Evolutionary conservation across 1,140 invertebrate species (phyloP), one percentile per base, ranked within the genome.

Genomic region (Drosophila cardini): DNA sequence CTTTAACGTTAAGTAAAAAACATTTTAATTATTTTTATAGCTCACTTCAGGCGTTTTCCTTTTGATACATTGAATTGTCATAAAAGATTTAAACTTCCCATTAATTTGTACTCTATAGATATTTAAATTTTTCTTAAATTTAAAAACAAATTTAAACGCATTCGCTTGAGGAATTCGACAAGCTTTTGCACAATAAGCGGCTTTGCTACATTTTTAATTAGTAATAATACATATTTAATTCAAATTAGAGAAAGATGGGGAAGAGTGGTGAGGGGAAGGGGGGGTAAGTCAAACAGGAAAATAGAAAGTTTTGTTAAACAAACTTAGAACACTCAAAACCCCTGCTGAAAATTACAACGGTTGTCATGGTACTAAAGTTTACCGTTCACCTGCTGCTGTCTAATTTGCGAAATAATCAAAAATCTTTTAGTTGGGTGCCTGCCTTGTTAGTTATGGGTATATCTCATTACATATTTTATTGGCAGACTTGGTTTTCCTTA

Each of bases 1-100:
- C 62, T 78, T 71, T 36, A 42, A 52, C 63, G 71, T 76, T 68
- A 87, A 86, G 87, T 86, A 72, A 73, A 73, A 78, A 70, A 80
- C 79, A 71, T 76, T 87, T 86, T 86, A 86, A 86, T 86, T 86
- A 87, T 87, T 76, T 86, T 86, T 85, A 85, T 26, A 26, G 21
- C 21, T 21, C 21, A 21, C 21, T 21, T 21, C 82, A 63, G 78
- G 55, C 42, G 26, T 1, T 9, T 50, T 57, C 57, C 2, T 9
- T 50, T 57, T 63, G 38, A 61, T 67, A 74, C 53, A 52, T 67
- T 30, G 15, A 56, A 64, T 15, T 34, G 43, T 15, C 36, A 15
- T 15, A 26, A 3, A 26, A 40, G n/a, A 57, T 26, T 26, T 26
- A 26, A 26, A 2, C 2, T 26, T 2, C 1, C 21, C 5, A 4